Conservation (phyloP, 2,888 invertebrate species). For the Acanthoscelides obtectus region DNA sequence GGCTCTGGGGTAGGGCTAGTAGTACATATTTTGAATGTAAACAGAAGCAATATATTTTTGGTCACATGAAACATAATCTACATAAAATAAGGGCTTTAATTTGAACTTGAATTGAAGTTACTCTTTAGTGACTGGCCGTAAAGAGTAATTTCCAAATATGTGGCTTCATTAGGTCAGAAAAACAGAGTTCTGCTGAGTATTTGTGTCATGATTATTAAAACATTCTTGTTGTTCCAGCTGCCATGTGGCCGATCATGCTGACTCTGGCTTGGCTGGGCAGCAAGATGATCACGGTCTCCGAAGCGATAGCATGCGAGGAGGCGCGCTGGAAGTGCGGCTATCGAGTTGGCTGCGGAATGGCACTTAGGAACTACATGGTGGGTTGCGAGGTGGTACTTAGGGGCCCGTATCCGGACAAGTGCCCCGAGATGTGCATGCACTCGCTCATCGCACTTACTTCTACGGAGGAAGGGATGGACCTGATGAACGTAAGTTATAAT, state of each 20-base stretch:
- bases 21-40: too few relatives aligned
- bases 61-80: too few relatives aligned
- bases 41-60: too few relatives aligned
- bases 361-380: slow-evolving; percentile 70
- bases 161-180: too few relatives aligned
- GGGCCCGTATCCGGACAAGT: slow-evolving; percentile 49
- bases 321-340: slow-evolving; percentile 71
- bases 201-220: background rate
- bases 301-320: slow-evolving; percentile 54
- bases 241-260: slow-evolving; percentile 46
- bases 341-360: slow-evolving; percentile 71
- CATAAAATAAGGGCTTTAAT: too few relatives aligned
- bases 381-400: slow-evolving; percentile 67
- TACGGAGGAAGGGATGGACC: slow-evolving; percentile 71
- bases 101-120: too few relatives aligned
- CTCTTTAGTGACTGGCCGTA: too few relatives aligned
- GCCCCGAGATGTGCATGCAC: slow-evolving; percentile 70
- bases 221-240: slow-evolving; percentile 30
- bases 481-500: slow-evolving; percentile 72
- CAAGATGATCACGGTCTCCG: slow-evolving; percentile 19
- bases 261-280: slow-evolving; percentile 39
- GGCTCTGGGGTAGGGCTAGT: too few relatives aligned
- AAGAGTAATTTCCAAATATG: too few relatives aligned
- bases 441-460: slow-evolving; percentile 75
- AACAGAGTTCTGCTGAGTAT: too few relatives aligned